A percentile compares a stretch with the other conserved stretches of the same genome.
These are phyloP conservation scores for Incurvaria masculella DNA, from an alignment of 2,888 invertebrate species.

Conservation along the genomic window DNA sequence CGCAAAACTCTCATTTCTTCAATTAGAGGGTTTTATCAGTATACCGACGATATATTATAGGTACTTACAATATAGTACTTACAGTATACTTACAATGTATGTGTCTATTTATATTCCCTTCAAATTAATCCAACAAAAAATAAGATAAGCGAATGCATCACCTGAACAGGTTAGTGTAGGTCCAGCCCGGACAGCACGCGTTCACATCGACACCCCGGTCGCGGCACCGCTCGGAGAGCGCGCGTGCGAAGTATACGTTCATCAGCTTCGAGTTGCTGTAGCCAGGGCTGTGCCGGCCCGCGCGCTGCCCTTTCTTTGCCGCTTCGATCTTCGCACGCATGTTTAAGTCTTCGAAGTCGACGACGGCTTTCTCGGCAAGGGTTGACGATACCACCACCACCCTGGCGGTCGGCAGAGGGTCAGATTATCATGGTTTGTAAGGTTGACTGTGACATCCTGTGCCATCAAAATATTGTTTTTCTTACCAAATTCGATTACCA, in stretches of 20 bases:
- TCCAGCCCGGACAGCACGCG: slow-evolving; percentile 76
- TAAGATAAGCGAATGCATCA: slow-evolving; percentile 29
- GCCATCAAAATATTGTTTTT: too few species aligned
- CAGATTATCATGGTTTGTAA: too few species aligned
- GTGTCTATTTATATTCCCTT: too few species aligned
- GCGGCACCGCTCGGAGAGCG: slow-evolving; percentile 56
- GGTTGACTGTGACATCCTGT: too few species aligned
- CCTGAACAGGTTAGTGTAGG: slow-evolving; percentile 73
- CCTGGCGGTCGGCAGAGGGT: too few species aligned
- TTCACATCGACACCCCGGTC: slow-evolving; percentile 61
- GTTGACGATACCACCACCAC: slow-evolving; percentile 70
- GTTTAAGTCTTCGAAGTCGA: slow-evolving; percentile 67
- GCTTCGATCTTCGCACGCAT: slow-evolving; percentile 47
- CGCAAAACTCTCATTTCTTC: too few species aligned
- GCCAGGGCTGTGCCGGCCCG: slow-evolving; percentile 47
- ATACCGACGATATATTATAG: too few species aligned
- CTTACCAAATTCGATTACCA: too few species aligned
- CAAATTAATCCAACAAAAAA: neutral
- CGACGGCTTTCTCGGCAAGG: slow-evolving; percentile 65
- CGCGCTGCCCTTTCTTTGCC: slow-evolving; percentile 30
- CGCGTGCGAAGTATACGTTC: slow-evolving; percentile 67
- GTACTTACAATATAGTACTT: too few species aligned
- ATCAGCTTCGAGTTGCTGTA: slow-evolving; percentile 78
- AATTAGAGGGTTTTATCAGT: too few species aligned
- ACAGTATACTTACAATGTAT: too few species aligned